A percentile compares a stretch with the other conserved stretches of the same genome.
phyloP scores from a whole-genome alignment of 2,113 vertebrate genomes.

The Albula glossodonta region DNA sequence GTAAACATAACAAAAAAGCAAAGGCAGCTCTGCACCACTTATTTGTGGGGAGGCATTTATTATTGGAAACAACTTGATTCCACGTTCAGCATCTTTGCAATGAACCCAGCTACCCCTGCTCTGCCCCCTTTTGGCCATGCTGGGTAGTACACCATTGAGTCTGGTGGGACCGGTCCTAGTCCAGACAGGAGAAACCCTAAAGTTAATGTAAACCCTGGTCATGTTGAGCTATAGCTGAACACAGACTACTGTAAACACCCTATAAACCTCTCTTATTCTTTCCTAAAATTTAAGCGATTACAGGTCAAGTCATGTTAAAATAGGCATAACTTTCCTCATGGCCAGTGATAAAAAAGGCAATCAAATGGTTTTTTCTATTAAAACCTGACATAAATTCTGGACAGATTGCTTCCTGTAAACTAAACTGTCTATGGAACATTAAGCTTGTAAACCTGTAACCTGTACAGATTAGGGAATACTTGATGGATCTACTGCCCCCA shows the following conservation, averaged over 20 bases:
- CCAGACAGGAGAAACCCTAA: no score
- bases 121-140: not conserved
- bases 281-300: not conserved
- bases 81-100: not conserved
- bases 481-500: not conserved
- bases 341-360: not conserved
- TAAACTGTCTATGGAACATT: not conserved
- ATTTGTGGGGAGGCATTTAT: not conserved
- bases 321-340: not conserved
- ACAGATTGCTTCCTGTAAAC: not conserved
- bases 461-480: not conserved
- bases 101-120: not conserved
- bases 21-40: not conserved
- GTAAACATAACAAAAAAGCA: not conserved
- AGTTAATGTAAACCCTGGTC: no score
- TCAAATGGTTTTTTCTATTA: not conserved
- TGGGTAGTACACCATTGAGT: not conserved
- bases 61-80: not conserved
- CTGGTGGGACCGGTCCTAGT: not conserved
- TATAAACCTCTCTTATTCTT: not conserved
- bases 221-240: no score
- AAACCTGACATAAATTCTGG: not conserved
- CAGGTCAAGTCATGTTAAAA: no score
- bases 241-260: no score
- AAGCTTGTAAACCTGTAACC: not conserved